Percentiles rank a stretch among this genome's conserved stretches.
Conservation (phyloP, 2,888 invertebrate species). For the Xestobium rufovillosum region DNA sequence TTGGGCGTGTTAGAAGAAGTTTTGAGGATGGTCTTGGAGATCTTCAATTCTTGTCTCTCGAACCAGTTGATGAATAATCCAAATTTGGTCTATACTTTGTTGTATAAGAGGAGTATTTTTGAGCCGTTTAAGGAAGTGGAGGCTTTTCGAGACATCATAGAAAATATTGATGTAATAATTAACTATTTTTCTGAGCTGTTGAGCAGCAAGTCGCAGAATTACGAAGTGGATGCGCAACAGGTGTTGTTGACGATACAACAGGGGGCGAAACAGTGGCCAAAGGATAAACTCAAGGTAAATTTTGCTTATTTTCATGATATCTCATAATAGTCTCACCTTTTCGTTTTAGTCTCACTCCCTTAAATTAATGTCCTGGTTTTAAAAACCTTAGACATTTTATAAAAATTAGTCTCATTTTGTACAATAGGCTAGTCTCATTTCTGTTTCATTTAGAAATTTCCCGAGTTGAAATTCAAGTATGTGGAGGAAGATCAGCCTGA, state of each 20-base stretch:
- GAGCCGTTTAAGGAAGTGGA: conserved; percentile 78
- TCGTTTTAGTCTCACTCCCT: conserved; percentile 7
- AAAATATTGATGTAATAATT: conserved; percentile 89
- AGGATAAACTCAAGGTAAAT: conserved; percentile 80
- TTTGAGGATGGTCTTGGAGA: conserved; percentile 92
- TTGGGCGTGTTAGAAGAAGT: conserved; percentile 92
- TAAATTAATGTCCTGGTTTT: too few relatives aligned
- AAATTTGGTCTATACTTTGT: conserved; percentile 88
- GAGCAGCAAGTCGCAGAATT: conserved; percentile 49
- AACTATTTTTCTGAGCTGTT: conserved; percentile 61
- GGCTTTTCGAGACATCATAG: conserved; percentile 86
- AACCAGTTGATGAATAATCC: conserved; percentile 82
- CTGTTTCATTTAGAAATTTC: conserved; percentile 76
- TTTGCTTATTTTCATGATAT: conserved; percentile 4
- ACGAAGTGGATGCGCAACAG: conserved; percentile 75
- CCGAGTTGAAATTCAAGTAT: conserved; percentile 96
- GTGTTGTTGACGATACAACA: conserved; percentile 84
- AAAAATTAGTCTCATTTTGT: neutral
- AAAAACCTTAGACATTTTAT: too few relatives aligned
- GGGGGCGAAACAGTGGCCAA: conserved; percentile 89
- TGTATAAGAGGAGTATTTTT: conserved; percentile 90
- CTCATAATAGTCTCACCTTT: conserved; percentile 10
- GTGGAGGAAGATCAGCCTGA: conserved; percentile 98
- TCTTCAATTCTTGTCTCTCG: conserved; percentile 89
- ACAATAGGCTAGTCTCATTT: conserved; percentile 7